Conservation (phyloP, 2,797 vertebrate species). For the Varecia variegata region DNA sequence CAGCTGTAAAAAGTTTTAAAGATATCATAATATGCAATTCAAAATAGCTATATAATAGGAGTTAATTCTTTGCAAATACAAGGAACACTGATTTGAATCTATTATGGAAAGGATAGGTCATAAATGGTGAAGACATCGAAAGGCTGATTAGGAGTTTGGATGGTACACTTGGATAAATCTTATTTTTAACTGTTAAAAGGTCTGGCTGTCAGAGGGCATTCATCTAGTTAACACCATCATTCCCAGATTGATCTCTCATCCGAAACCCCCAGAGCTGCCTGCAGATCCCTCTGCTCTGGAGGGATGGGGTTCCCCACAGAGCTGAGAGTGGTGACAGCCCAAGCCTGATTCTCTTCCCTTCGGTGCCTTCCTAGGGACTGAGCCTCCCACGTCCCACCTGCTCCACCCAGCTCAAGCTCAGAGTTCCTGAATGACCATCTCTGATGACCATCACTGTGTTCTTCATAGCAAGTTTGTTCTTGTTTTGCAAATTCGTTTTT, state of each 20-base stretch:
- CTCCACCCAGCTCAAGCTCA: not conserved
- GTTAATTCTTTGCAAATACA: not conserved
- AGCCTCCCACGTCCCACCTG: not conserved
- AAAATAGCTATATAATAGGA: not conserved
- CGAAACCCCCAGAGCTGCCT: not conserved
- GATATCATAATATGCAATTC: not conserved
- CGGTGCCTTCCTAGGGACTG: fast-evolving
- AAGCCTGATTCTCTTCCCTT: not conserved
- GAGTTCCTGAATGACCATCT: not conserved
- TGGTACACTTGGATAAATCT: not conserved
- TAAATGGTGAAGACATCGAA: not conserved
- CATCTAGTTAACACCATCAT: not conserved
- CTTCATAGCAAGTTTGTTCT: not conserved
- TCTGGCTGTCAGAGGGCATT: not conserved
- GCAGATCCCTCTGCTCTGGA: not conserved
- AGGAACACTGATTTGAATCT: not conserved
- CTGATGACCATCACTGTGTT: not conserved
- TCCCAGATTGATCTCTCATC: not conserved
- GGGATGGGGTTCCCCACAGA: no score
- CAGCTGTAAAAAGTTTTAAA: no score
- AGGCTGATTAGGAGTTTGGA: not conserved
- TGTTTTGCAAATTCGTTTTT: not conserved
- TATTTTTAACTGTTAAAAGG: not conserved
- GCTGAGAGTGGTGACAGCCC: no score
- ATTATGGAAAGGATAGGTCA: not conserved